Evolutionary conservation across 2,113 vertebrate genomes (phyloP), one percentile per base, ranked within the genome.

Genomic region (Noturus placidus): DNA sequence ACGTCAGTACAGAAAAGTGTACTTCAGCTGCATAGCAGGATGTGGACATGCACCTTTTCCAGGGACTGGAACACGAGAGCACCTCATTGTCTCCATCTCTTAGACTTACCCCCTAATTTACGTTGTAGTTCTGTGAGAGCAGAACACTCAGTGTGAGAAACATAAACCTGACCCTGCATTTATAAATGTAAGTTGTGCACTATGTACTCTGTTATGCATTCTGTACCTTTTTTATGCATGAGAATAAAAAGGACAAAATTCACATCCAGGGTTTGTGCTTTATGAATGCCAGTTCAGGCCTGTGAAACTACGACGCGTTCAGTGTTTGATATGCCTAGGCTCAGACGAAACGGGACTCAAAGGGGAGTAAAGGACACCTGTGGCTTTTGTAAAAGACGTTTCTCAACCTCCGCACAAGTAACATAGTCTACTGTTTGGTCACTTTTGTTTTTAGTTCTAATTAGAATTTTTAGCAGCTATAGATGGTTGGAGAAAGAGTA

Each of bases 1-100:
- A 85, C 20, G 19, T 54, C 35, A 38, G 78, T 15, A 25, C 46
- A 82, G 85, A 63, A 86, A 84, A 59, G 84, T 11, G 20, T 52
- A 54, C 52, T 74, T 79, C 83, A 86, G 38, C 42, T 63, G 86
- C 50, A 72, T 35, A 84, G 86, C 70, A 86, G 57, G 50, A 70
- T 74, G 82, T 77, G 61, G 82, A 89, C 89, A 86, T 63, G 86
- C 88, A 87, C 85, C 67, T 57, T 42, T 85, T 50, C 88, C 85
- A 87, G 27, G 10, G 59, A 72, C 69, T 89, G 94, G 93, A 93
- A 94, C 59, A 25, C 70, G 92, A 95, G 90, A 92, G 0, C 82
- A 13, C 69, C 50, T 46, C 54, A 74, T 82, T 88, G 85, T 90
- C 87, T 85, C 27, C 42, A 2, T 59, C 42, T 61, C 50, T 80